These are phyloP conservation scores for Thaumetopoea pityocampa DNA, from an alignment of 1,140 invertebrate species.

Conservation along the genomic window DNA sequence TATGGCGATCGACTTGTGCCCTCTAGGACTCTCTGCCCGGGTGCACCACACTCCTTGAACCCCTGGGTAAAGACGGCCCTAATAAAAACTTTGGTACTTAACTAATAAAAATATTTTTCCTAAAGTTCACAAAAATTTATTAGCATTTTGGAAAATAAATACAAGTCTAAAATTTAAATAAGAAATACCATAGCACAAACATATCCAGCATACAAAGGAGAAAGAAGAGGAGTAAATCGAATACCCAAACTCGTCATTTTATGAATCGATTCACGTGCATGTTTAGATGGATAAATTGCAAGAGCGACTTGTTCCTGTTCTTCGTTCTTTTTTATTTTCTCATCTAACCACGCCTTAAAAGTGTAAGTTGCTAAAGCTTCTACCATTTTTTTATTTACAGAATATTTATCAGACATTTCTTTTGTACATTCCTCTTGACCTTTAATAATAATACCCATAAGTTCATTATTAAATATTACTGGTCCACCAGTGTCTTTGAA, in stretches of 20 bases:
- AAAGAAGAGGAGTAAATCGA: neutral
- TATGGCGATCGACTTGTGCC: too few species aligned
- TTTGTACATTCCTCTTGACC: slow-evolving; percentile 48
- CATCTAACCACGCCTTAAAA: slow-evolving; percentile 57
- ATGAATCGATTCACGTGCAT: slow-evolving; percentile 10
- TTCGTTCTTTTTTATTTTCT: slow-evolving; percentile 41
- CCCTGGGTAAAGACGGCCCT: too few species aligned
- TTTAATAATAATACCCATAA: slow-evolving; percentile 45
- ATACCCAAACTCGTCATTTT: slow-evolving; percentile 8
- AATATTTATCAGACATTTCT: slow-evolving; percentile 47
- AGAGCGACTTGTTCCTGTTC: slow-evolving; percentile 18
- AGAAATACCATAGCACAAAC: slow-evolving; percentile 2
- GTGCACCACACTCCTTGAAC: too few species aligned
- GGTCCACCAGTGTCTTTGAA: slow-evolving; percentile 62
- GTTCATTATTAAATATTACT: slow-evolving; percentile 46
- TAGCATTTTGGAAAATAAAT: neutral
- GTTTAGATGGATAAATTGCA: slow-evolving; percentile 23
- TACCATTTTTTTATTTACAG: slow-evolving; percentile 47
- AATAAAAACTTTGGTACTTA: too few species aligned
- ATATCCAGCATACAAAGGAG: slow-evolving; percentile 1
- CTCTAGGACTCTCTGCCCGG: too few species aligned
- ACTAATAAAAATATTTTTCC: neutral
- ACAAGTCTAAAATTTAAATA: neutral
- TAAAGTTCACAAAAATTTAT: slow-evolving; percentile 5
- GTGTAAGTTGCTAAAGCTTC: slow-evolving; percentile 43